phyloP scores from a whole-genome alignment of 2,797 vertebrate genomes.

The Lemur catta region DNA sequence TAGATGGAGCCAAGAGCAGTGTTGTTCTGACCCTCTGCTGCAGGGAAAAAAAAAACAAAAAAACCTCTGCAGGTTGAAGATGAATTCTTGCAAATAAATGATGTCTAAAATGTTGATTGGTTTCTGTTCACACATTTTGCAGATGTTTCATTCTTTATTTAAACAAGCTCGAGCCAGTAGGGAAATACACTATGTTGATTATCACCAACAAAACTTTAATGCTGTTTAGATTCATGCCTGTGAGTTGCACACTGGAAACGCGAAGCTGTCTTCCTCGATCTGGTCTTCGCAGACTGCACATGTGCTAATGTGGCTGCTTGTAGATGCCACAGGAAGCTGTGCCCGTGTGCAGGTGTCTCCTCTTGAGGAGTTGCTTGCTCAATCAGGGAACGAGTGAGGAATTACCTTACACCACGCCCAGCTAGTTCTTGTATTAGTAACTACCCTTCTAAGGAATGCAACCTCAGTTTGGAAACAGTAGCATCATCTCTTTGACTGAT shows the following conservation, averaged over 20 bases:
- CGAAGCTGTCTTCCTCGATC: background rate
- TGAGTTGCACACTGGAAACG: fast-evolving
- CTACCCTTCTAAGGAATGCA: fast-evolving
- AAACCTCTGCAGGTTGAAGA: fast-evolving
- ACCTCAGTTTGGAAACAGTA: fast-evolving
- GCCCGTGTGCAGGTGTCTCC: background rate
- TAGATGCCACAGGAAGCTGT: fast-evolving
- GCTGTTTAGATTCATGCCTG: fast-evolving
- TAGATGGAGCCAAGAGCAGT: fast-evolving
- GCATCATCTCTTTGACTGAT: background rate
- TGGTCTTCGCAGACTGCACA: fast-evolving
- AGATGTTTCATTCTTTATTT: background rate
- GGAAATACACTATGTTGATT: background rate
- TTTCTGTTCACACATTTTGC: background rate
- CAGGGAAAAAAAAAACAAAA: too few species aligned
- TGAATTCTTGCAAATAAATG: background rate
- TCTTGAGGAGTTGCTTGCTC: background rate
- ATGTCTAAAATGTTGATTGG: fast-evolving
- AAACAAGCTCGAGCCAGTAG: fast-evolving
- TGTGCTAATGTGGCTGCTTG: fast-evolving
- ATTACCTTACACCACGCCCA: too few species aligned
- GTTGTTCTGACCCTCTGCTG: background rate
- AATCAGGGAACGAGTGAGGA: background rate
- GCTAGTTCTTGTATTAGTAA: background rate
- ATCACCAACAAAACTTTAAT: background rate